These are phyloP conservation scores for Geophilus truncorum DNA, from an alignment of 2,888 invertebrate genomes.

Conservation along the genomic window DNA sequence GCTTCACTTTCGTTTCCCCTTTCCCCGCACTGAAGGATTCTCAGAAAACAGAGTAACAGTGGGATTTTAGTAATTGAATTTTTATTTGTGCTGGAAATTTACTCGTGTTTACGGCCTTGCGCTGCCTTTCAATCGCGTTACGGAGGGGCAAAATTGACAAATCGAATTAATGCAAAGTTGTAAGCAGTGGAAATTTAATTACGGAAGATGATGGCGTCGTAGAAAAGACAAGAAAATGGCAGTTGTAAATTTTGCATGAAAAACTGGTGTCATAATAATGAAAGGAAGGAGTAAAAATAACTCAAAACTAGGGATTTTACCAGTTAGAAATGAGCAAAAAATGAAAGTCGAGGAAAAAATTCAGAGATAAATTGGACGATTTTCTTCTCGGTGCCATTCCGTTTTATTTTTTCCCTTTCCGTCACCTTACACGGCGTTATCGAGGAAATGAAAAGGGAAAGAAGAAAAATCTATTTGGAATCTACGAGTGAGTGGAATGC, in stretches of 20 bases:
- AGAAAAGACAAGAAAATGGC: not conserved
- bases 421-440: not conserved
- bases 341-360: not conserved
- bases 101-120: not conserved
- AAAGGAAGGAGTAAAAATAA: not conserved
- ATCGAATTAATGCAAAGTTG: constrained; percentile 5
- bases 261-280: not conserved
- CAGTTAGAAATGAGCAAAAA: not conserved
- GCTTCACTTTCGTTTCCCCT: not conserved
- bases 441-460: not conserved
- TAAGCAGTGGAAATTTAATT: constrained; percentile 1
- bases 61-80: not conserved
- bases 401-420: not conserved
- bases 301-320: not conserved
- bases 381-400: not conserved
- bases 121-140: not conserved
- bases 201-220: not conserved
- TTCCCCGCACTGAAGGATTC: not conserved
- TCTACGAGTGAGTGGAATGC: not conserved
- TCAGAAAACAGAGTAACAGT: not conserved
- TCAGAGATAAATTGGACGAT: not conserved
- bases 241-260: not conserved
- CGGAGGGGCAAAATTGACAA: not conserved
- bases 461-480: not conserved
- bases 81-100: not conserved